Conservation (phyloP, 2,113 vertebrate genomes). For the Emydocephalus ijimae region DNA sequence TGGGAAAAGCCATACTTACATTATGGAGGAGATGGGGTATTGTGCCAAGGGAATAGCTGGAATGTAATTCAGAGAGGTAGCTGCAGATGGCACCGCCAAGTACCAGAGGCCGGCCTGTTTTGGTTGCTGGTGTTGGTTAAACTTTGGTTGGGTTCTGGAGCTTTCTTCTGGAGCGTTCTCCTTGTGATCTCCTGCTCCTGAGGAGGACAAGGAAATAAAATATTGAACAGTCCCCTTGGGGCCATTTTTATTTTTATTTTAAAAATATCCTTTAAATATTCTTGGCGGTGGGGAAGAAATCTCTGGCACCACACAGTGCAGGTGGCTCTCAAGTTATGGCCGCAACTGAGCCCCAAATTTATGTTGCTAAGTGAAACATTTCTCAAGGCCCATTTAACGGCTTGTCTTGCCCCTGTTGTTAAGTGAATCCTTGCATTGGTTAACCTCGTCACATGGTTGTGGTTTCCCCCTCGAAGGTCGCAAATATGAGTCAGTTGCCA, state of each 20-base stretch:
- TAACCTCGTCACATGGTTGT: no score
- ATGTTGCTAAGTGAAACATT: no score
- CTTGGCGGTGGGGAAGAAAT: neutral
- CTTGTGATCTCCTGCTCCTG: constrained; percentile 25
- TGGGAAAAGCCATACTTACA: constrained; percentile 59
- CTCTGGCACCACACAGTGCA: no score
- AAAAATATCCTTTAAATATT: no score
- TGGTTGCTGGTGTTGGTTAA: neutral
- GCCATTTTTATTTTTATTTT: neutral
- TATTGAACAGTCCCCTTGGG: neutral
- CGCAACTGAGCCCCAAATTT: no score
- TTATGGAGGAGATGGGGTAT: constrained; percentile 56
- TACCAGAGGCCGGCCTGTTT: constrained; percentile 55
- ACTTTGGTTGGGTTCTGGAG: neutral
- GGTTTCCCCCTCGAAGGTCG: no score
- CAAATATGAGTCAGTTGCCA: no score
- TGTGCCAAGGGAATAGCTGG: constrained; percentile 67
- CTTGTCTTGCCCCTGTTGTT: no score
- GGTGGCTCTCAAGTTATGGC: no score
- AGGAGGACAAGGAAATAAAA: fast-evolving
- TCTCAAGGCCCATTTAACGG: no score
- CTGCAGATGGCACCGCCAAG: constrained; percentile 44
- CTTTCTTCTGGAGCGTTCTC: neutral
- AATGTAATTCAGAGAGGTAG: constrained; percentile 59
- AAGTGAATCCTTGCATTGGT: no score